Evolutionary conservation across 2,888 invertebrate species (phyloP).

Genomic region (Vanessa cardui): DNA sequence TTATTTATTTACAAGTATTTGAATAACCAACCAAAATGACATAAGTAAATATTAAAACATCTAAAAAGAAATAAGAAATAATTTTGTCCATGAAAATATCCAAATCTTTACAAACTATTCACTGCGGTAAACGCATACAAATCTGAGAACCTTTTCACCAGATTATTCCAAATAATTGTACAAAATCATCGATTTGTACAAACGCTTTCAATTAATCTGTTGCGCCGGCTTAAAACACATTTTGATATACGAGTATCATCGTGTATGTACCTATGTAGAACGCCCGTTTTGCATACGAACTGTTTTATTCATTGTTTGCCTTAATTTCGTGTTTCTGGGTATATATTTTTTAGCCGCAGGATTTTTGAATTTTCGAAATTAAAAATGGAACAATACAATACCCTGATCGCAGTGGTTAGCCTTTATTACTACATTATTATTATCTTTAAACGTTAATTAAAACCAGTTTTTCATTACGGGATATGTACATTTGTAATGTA

Average conservation of each 20-base stretch:
- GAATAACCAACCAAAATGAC: too few species aligned
- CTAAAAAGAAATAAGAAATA: too few species aligned
- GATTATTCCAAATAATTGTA: background rate
- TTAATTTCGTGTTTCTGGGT: constrained; percentile 14
- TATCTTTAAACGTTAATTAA: constrained; percentile 7
- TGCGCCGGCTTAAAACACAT: background rate
- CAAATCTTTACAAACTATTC: too few species aligned
- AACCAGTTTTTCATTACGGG: background rate
- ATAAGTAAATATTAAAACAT: too few species aligned
- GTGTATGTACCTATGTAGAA: background rate
- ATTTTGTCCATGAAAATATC: too few species aligned
- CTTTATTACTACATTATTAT: constrained; percentile 7
- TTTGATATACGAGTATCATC: background rate
- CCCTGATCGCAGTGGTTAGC: background rate
- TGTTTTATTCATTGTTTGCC: constrained; percentile 24
- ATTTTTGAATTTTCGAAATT: constrained; percentile 12
- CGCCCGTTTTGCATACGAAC: background rate
- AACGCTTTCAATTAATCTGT: background rate
- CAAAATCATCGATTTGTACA: constrained; percentile 1
- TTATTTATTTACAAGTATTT: too few species aligned
- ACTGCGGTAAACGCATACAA: background rate
- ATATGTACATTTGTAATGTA: background rate
- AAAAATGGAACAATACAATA: constrained; percentile 10
- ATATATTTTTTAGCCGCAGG: constrained; percentile 11
- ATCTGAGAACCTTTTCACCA: background rate